Evolutionary conservation across 2,113 vertebrate species (phyloP).

Genomic region (Chrysochloris asiatica): DNA sequence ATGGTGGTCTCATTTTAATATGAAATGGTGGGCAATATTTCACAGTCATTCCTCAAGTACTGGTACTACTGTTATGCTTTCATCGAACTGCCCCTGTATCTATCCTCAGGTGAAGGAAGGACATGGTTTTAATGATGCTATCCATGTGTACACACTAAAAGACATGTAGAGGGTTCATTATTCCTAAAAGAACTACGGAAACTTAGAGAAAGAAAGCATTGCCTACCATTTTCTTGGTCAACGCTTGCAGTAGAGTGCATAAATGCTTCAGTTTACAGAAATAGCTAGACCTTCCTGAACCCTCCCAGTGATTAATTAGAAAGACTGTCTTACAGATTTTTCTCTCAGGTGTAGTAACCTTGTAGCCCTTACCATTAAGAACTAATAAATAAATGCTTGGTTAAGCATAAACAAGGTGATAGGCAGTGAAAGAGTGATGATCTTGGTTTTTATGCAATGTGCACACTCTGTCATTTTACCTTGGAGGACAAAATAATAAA

Average conservation of each 20-base stretch:
- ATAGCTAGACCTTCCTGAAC: constrained; percentile 81
- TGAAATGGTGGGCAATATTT: not conserved
- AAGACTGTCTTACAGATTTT: constrained; percentile 83
- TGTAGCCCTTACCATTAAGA: constrained; percentile 82
- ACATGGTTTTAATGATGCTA: constrained; percentile 47
- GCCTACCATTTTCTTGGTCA: constrained; percentile 71
- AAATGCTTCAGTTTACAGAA: constrained; percentile 81
- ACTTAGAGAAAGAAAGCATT: constrained; percentile 64
- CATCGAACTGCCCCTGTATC: not conserved
- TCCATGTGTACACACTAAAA: not conserved
- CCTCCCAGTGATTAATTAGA: constrained; percentile 85
- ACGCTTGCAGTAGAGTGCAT: constrained; percentile 68
- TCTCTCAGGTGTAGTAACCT: constrained; percentile 85
- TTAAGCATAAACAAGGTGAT: constrained; percentile 84
- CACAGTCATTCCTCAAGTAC: not conserved
- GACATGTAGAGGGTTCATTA: constrained; percentile 32
- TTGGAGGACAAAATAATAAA: constrained; percentile 81
- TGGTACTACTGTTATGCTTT: not conserved
- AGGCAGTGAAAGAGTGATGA: constrained; percentile 82
- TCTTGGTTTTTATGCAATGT: constrained; percentile 78
- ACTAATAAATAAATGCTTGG: constrained; percentile 86
- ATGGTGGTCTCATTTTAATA: too few species aligned
- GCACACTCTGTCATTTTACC: constrained; percentile 77
- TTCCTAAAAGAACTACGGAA: constrained; percentile 54
- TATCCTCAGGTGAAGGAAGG: not conserved